Evolutionary conservation across 2,888 invertebrate genomes (phyloP), one percentile per base, ranked within the genome.

Genomic region (Agonum fuliginosum): DNA sequence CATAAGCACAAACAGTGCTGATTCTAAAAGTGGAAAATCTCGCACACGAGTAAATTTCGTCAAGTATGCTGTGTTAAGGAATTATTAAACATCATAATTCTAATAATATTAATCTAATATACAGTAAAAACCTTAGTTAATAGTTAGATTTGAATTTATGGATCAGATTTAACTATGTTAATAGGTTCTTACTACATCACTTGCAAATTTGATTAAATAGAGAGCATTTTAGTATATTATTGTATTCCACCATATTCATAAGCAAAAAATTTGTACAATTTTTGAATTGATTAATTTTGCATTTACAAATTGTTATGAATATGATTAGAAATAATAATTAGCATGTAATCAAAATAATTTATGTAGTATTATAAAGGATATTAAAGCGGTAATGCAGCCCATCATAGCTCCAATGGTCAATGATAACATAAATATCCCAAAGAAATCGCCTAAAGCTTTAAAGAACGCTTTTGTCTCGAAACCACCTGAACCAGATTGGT

Each of bases 1-100:
- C 97, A 98, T 98, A 73, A 99, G 91, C 70, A 99, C 96, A 88
- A 99, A 99, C 46, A 99, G 90, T 0, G 98, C 96, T 0, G 97
- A 97, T 87, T 99, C 99, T 83, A 99, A 88, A 46, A 98, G 88
- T 0, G 99, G 98, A 89, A 97, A 97, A 84, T 99, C 98, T 79
- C 95, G 91, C 14, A 98, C 94, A 83, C 96, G 92, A 6, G 98
- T 98, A 87, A 96, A 98, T 89, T 98, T 98, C 0, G 98, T 97
- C 90, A 97, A 90, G 92, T 94, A 88, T 79, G 46, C 77, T 24
- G 54, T 78, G 80, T 83, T 83, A 85, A 84, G 83, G 81, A 83
- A 82, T 72, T 37, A n/a, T n/a, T n/a, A n/a, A n/a, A n/a, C n/a
- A 65, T 69, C 5, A 73, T 54, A 79, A 3, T 24, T 77, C 27